phyloP scores from a whole-genome alignment of 2,113 vertebrate species.

The Microcebus jonahi region DNA sequence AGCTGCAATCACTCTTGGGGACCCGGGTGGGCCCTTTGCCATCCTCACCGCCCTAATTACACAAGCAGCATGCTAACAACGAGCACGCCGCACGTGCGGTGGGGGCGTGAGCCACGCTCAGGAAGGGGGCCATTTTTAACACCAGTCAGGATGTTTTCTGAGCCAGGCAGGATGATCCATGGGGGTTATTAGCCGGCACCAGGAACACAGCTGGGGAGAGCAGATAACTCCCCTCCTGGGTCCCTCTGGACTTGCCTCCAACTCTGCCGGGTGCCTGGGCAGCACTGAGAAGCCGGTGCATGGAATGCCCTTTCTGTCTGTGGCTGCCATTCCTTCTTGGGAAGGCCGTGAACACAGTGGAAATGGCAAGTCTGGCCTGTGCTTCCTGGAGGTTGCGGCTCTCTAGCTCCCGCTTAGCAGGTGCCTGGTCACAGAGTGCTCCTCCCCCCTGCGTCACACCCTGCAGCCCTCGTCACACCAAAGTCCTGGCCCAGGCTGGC shows the following conservation, averaged over 20 bases:
- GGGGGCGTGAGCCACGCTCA: constrained; percentile 64
- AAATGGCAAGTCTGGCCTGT: not conserved
- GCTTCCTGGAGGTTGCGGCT: not conserved
- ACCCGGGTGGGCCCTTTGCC: constrained; percentile 87
- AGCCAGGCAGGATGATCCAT: constrained; percentile 89
- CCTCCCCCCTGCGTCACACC: rapidly evolving
- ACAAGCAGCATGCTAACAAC: constrained; percentile 89
- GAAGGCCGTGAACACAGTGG: not conserved
- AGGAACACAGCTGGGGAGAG: constrained; percentile 86
- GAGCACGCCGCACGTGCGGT: constrained; percentile 69
- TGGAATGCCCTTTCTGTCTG: constrained; percentile 22
- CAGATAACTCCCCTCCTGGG: constrained; percentile 83
- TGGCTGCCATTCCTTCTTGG: not conserved
- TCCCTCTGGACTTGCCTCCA: constrained; percentile 55
- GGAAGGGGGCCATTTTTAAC: constrained; percentile 84
- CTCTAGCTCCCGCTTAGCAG: not conserved
- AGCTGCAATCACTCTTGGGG: constrained; percentile 89
- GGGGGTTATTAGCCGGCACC: constrained; percentile 87
- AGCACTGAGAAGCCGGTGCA: constrained; percentile 47
- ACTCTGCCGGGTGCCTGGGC: constrained; percentile 55
- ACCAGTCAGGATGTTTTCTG: constrained; percentile 80
- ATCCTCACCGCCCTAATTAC: constrained; percentile 91
- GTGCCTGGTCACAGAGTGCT: too few species aligned
- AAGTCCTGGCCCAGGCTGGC: not conserved
- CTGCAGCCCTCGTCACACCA: not conserved